These are phyloP conservation scores for Argyra leucocephala DNA, from an alignment of 2,888 invertebrate species.

Conservation along the genomic window DNA sequence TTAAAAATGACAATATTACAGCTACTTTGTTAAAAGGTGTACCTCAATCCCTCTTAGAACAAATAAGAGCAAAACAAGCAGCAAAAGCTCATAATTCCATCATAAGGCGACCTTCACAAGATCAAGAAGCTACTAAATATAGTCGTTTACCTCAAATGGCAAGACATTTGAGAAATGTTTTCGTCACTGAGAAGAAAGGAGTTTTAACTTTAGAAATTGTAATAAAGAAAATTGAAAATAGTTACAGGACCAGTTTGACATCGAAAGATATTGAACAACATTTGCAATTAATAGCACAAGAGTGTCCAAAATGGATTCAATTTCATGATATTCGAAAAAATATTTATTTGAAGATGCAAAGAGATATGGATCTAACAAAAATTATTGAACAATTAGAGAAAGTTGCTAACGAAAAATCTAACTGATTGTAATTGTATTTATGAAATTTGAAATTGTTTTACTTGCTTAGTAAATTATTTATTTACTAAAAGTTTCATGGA, in stretches of 20 bases:
- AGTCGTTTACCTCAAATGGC: slow-evolving; percentile 75
- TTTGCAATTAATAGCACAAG: slow-evolving; percentile 61
- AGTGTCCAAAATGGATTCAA: slow-evolving; percentile 65
- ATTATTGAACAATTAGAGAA: slow-evolving; percentile 57
- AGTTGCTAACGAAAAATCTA: slow-evolving; percentile 52
- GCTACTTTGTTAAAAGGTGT: slow-evolving; percentile 59
- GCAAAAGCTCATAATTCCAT: slow-evolving; percentile 74
- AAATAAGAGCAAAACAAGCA: slow-evolving; percentile 79
- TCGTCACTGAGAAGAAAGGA: slow-evolving; percentile 77
- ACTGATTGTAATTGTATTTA: too few species aligned
- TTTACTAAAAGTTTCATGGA: too few species aligned
- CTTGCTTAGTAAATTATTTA: too few species aligned
- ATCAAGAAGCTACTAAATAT: slow-evolving; percentile 64
- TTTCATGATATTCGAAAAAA: slow-evolving; percentile 60
- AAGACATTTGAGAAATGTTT: slow-evolving; percentile 71
- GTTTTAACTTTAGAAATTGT: slow-evolving; percentile 67
- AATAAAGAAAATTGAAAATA: slow-evolving; percentile 68
- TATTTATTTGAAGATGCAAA: slow-evolving; percentile 66
- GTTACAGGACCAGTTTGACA: slow-evolving; percentile 61
- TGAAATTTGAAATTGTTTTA: too few species aligned
- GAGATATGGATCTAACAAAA: slow-evolving; percentile 60
- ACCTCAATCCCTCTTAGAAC: slow-evolving; percentile 71
- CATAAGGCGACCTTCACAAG: slow-evolving; percentile 64
- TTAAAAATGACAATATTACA: slow-evolving; percentile 25
- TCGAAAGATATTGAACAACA: slow-evolving; percentile 65